phyloP scores from a whole-genome alignment of 2,888 invertebrate species.

The Malthinus seriepunctatus region DNA sequence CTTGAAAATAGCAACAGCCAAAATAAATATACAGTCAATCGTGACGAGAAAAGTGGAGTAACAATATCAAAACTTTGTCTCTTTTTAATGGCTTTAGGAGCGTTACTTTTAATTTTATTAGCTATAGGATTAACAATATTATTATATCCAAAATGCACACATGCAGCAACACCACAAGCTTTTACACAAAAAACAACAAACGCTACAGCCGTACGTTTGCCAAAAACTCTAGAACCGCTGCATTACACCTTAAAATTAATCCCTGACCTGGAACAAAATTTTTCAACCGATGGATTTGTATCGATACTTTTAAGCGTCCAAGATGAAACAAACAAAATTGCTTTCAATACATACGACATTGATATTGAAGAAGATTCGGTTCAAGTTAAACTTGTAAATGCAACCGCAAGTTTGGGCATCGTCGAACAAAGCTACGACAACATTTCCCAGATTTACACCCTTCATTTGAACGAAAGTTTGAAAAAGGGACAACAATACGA shows the following conservation, averaged over 20 bases:
- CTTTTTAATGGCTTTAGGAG: slow-evolving; percentile 48
- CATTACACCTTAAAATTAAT: slow-evolving; percentile 42
- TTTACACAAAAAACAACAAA: slow-evolving; percentile 12
- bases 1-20: slow-evolving; percentile 50
- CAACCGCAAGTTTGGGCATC: slow-evolving; percentile 47
- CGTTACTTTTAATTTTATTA: slow-evolving; percentile 46
- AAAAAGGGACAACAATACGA: slow-evolving; percentile 50
- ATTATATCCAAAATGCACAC: slow-evolving; percentile 45
- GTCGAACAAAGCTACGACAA: slow-evolving; percentile 43
- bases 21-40: slow-evolving; percentile 52
- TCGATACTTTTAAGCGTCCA: slow-evolving; percentile 51
- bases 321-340: slow-evolving; percentile 53
- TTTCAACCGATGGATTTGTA: slow-evolving; percentile 54
- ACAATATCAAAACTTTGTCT: slow-evolving; percentile 49
- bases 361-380: slow-evolving; percentile 50
- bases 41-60: slow-evolving; percentile 40
- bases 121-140: slow-evolving; percentile 51
- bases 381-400: slow-evolving; percentile 35
- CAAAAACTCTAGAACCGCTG: slow-evolving; percentile 13
- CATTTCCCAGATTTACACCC: slow-evolving; percentile 49
- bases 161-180: slow-evolving; percentile 28
- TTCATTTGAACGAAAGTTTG: slow-evolving; percentile 49
- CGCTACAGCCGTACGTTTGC: slow-evolving; percentile 3
- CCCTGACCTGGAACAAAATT: slow-evolving; percentile 53
- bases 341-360: slow-evolving; percentile 55